phyloP scores from a whole-genome alignment of 2,113 vertebrate genomes.

The Ceuthmochares aereus region DNA sequence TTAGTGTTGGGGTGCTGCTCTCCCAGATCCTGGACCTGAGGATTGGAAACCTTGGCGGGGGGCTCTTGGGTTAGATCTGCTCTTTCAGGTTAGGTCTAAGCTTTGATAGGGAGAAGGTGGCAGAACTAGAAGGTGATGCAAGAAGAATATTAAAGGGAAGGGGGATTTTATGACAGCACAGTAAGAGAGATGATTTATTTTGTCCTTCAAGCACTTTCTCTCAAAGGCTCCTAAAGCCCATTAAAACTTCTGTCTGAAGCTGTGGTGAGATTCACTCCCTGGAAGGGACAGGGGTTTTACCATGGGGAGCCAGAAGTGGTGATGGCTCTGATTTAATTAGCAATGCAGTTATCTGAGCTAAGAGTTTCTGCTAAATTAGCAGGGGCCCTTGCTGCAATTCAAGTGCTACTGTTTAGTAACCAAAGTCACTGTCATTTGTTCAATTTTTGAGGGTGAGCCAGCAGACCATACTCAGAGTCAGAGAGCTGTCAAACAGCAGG shows the following conservation, averaged over 20 bases:
- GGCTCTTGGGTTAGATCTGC: background rate
- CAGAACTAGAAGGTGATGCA: background rate
- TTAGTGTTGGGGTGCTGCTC: background rate
- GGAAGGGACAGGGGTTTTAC: conserved; percentile 34
- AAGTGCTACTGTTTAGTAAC: conserved; percentile 10
- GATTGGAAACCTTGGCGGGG: background rate
- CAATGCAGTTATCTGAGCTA: conserved; percentile 39
- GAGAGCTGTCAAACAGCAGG: background rate
- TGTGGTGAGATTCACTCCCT: conserved; percentile 4
- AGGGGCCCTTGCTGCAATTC: conserved; percentile 7
- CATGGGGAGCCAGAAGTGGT: background rate
- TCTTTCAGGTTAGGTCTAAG: background rate
- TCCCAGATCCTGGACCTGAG: background rate
- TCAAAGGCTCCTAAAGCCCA: conserved; percentile 31
- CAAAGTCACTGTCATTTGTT: background rate
- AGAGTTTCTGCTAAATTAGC: conserved; percentile 37
- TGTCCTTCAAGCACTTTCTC: conserved; percentile 26
- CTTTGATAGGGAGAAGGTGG: background rate
- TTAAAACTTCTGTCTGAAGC: conserved; percentile 27
- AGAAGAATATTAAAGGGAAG: conserved; percentile 31
- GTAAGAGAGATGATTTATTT: conserved; percentile 33
- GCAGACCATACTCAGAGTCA: background rate
- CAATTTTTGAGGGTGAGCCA: background rate
- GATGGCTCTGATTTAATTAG: conserved; percentile 42
- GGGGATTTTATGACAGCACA: conserved; percentile 27